Evolutionary conservation across 2,888 invertebrate genomes (phyloP).

Genomic region (Zygaena filipendulae): DNA sequence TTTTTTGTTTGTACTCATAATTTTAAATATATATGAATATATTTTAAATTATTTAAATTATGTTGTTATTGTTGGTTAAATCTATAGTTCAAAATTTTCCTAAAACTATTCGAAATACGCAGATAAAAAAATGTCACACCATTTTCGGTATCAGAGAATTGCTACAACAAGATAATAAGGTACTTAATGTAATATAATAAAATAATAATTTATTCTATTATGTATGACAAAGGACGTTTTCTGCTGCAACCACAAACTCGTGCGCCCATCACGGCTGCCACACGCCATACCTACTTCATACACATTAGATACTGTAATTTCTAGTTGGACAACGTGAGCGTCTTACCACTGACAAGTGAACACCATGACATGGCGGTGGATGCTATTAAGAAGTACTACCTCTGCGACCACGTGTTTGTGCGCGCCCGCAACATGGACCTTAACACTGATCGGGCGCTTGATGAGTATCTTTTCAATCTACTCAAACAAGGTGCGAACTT

Average conservation of each 20-base stretch:
- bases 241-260: too few species aligned
- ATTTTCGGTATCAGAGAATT: conserved; percentile 44
- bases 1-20: too few species aligned
- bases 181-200: too few species aligned
- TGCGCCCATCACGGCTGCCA: too few species aligned
- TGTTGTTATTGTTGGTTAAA: too few species aligned
- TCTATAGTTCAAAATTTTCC: too few species aligned
- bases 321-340: conserved; percentile 29
- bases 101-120: too few species aligned
- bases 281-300: too few species aligned
- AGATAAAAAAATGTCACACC: conserved; percentile 32
- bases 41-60: too few species aligned
- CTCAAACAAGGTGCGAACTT: conserved; percentile 47
- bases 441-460: conserved; percentile 38
- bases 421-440: conserved; percentile 39
- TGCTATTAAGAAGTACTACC: conserved; percentile 35
- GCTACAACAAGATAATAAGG: conserved; percentile 38
- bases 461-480: conserved; percentile 39
- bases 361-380: conserved; percentile 31
- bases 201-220: too few species aligned
- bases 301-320: conserved; percentile 10
- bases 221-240: too few species aligned
- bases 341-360: conserved; percentile 24
- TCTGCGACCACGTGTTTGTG: conserved; percentile 43
- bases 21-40: too few species aligned